Conservation (phyloP, 2,888 invertebrate genomes). For the Lumbricus terrestris region DNA sequence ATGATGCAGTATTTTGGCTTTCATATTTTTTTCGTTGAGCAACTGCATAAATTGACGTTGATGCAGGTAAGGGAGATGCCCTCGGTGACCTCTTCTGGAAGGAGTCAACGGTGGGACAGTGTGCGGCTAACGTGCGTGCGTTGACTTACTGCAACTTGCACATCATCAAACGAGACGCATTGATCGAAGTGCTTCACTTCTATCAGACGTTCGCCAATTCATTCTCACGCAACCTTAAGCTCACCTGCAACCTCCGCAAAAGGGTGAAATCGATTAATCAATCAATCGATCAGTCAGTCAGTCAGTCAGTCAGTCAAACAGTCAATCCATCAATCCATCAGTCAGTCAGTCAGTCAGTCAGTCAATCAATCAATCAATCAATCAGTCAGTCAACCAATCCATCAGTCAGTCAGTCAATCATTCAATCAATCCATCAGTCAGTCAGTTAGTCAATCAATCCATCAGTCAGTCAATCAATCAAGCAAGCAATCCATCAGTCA, state of each 20-base stretch:
- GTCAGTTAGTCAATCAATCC: too few relatives aligned
- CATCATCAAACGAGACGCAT: constrained; percentile 88
- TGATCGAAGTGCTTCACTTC: constrained; percentile 89
- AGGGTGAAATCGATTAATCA: constrained; percentile 68
- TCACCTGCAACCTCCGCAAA: constrained; percentile 96
- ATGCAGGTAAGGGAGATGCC: constrained; percentile 91
- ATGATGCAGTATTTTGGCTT: not conserved
- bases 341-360: too few relatives aligned
- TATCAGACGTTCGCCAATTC: constrained; percentile 99
- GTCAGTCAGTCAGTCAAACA: too few relatives aligned
- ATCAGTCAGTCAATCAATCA: too few relatives aligned
- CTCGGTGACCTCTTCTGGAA: constrained; percentile 99
- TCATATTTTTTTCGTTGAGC: not conserved
- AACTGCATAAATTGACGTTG: not conserved
- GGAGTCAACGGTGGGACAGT: constrained; percentile 86
- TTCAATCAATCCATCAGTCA: too few relatives aligned
- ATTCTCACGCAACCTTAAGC: constrained; percentile 92
- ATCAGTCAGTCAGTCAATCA: too few relatives aligned
- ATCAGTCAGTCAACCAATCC: too few relatives aligned
- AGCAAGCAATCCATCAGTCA: too few relatives aligned
- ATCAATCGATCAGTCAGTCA: too few relatives aligned
- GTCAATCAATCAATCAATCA: too few relatives aligned
- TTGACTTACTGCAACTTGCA: constrained; percentile 99
- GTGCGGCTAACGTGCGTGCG: constrained; percentile 96
- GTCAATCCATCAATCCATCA: too few relatives aligned